Percentiles rank a stretch among this genome's conserved stretches.
Evolutionary conservation across 2,888 invertebrate genomes (phyloP).

Genomic region (Eupeodes luniger): DNA sequence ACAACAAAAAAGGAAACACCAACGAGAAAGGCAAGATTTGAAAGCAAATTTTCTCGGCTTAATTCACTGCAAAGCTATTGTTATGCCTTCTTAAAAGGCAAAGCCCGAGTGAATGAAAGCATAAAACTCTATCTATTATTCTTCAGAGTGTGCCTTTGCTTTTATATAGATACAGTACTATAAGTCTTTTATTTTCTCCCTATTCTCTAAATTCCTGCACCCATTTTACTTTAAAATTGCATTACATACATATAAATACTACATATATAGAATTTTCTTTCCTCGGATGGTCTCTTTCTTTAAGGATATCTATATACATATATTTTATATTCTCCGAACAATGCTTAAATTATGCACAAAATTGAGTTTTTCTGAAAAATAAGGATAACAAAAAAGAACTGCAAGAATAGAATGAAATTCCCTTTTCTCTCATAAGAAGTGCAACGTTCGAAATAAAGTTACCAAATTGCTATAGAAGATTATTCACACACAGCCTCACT

Average conservation of each 20-base stretch:
- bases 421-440: slow-evolving; percentile 39
- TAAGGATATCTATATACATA: too few species aligned
- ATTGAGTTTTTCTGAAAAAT: slow-evolving; percentile 52
- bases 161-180: slow-evolving; percentile 10
- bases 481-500: slow-evolving; percentile 2
- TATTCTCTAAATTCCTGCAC: slow-evolving; percentile 24
- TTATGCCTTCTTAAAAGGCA: slow-evolving; percentile 56
- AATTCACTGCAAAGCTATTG: slow-evolving; percentile 59
- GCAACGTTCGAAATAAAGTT: slow-evolving; percentile 64
- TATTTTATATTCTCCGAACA: slow-evolving; percentile 43
- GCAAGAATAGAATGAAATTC: slow-evolving; percentile 8
- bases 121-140: slow-evolving; percentile 58
- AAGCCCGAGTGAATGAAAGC: slow-evolving; percentile 21
- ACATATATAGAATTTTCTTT: slow-evolving; percentile 41
- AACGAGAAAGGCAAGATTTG: neutral
- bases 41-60: slow-evolving; percentile 42
- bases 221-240: slow-evolving; percentile 54
- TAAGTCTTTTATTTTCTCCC: neutral
- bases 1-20: neutral
- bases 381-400: slow-evolving; percentile 14
- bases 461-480: slow-evolving; percentile 56
- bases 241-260: slow-evolving; percentile 36
- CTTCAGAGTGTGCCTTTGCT: slow-evolving; percentile 17
- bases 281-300: neutral
- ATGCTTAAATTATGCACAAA: slow-evolving; percentile 61